phyloP scores from a whole-genome alignment of 2,888 invertebrate species.

The Drosophila peninsularis region DNA sequence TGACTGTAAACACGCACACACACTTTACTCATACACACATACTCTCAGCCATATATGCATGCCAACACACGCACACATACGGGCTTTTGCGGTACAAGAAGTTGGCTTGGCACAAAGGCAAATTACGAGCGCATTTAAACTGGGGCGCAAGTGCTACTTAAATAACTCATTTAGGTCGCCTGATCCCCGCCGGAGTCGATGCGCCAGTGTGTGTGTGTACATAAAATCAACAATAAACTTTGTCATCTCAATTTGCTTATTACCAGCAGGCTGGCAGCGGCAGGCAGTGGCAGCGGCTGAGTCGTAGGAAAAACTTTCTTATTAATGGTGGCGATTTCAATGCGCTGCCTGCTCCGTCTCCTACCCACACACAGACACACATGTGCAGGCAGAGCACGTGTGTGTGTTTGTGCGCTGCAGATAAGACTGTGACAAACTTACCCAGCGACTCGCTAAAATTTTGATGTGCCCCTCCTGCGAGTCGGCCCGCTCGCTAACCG shows the following conservation, averaged over 20 bases:
- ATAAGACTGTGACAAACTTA: conserved; percentile 50
- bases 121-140: conserved; percentile 81
- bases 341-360: conserved; percentile 28
- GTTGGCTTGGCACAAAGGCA: conserved; percentile 75
- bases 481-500: conserved; percentile 39
- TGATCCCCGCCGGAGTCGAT: conserved; percentile 56
- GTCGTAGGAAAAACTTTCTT: conserved; percentile 64
- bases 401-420: conserved; percentile 40
- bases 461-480: conserved; percentile 31
- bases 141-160: conserved; percentile 80
- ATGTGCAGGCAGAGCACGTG: background rate
- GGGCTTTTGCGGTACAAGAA: conserved; percentile 52
- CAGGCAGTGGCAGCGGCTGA: background rate
- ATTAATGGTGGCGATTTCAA: conserved; percentile 80
- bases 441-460: conserved; percentile 43
- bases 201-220: conserved; percentile 27
- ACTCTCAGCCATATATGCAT: background rate
- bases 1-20: conserved; percentile 24
- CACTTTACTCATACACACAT: conserved; percentile 1
- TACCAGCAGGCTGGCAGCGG: conserved; percentile 59
- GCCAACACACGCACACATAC: conserved; percentile 10
- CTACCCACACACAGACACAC: background rate
- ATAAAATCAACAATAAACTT: conserved; percentile 80
- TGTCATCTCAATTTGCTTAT: conserved; percentile 81
- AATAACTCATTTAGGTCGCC: conserved; percentile 77